phyloP scores from a whole-genome alignment of 2,797 vertebrate genomes.

The Hapalemur alaotrensis region DNA sequence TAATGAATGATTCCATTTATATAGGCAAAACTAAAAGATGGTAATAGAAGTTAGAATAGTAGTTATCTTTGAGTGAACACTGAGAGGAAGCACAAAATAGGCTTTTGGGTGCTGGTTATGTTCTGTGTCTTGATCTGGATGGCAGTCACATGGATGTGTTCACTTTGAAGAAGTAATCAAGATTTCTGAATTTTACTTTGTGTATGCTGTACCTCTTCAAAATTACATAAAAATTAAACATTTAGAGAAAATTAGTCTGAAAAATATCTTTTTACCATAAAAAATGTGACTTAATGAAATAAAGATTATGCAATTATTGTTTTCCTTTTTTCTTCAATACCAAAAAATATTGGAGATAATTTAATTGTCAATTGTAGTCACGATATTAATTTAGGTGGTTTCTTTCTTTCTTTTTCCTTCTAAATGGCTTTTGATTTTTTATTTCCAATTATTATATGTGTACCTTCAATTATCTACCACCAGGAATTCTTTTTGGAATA shows the following conservation, averaged over 20 bases:
- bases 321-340: background rate
- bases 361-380: background rate
- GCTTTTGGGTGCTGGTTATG: background rate
- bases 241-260: slow-evolving; percentile 5
- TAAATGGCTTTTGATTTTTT: slow-evolving; percentile 17
- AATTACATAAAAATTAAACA: background rate
- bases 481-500: background rate
- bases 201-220: background rate
- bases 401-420: background rate
- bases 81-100: background rate
- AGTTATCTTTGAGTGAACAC: background rate
- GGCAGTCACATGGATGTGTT: background rate
- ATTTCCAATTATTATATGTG: background rate
- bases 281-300: background rate
- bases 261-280: background rate
- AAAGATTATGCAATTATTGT: background rate
- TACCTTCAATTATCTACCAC: background rate
- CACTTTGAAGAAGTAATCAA: background rate
- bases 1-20: background rate
- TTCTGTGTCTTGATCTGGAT: background rate
- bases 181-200: background rate
- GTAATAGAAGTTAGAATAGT: background rate
- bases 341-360: background rate
- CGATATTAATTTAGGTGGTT: background rate
- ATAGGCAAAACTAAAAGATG: background rate